phyloP scores from a whole-genome alignment of 1,140 invertebrate species.

The Tachypleus tridentatus region DNA sequence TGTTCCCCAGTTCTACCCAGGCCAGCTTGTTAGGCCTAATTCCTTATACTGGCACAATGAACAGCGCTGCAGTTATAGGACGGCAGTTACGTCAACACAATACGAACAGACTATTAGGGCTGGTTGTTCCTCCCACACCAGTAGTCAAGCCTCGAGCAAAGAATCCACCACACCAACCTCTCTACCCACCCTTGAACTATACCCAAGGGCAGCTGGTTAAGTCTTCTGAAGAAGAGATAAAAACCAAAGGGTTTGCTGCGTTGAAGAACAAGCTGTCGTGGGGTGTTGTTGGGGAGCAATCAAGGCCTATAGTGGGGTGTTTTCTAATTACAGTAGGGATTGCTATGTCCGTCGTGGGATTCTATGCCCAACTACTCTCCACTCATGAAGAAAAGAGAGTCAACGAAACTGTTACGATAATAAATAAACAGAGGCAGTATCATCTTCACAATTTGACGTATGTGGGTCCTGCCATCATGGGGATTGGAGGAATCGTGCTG shows the following conservation, averaged over 20 bases:
- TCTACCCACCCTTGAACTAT: conserved; percentile 15
- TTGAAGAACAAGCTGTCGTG: conserved; percentile 19
- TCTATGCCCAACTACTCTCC: conserved; percentile 55
- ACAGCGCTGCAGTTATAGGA: conserved; percentile 28
- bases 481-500: conserved; percentile 80
- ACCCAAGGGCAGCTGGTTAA: conserved; percentile 11
- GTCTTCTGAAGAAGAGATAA: conserved; percentile 3
- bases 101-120: conserved; percentile 19
- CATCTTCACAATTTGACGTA: conserved; percentile 82
- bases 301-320: conserved; percentile 67
- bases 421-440: conserved; percentile 9
- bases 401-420: conserved; percentile 55
- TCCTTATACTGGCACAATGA: conserved; percentile 13
- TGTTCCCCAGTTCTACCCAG: no score
- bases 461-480: conserved; percentile 84
- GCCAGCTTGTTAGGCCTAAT: no score
- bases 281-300: conserved; percentile 75
- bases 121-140: conserved; percentile 12
- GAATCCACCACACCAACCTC: conserved; percentile 20
- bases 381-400: conserved; percentile 66
- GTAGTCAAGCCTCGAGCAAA: conserved; percentile 22
- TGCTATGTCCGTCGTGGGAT: conserved; percentile 77
- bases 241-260: conserved; percentile 12
- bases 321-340: conserved; percentile 70
- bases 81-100: conserved; percentile 28